A percentile compares a stretch with the other conserved stretches of the same genome.
phyloP scores from a whole-genome alignment of 1,140 invertebrate genomes.

The Pogonomyrmex californicus region DNA sequence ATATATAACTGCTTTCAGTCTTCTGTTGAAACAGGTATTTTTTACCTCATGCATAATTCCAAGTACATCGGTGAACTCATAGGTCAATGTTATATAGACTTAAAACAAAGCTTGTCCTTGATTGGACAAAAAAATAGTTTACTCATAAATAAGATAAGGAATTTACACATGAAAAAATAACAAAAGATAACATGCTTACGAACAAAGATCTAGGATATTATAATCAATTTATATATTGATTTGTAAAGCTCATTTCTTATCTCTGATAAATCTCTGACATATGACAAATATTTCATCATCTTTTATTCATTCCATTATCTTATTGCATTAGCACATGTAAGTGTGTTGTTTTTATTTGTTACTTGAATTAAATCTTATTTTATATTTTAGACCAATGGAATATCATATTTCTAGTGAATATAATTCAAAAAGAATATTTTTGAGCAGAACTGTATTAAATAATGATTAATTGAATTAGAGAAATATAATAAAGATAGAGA shows the following conservation, averaged over 20 bases:
- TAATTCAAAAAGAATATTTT: not conserved
- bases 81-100: not conserved
- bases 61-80: not conserved
- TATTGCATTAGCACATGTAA: not conserved
- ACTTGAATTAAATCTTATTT: not conserved
- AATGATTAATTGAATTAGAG: not conserved
- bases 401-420: not conserved
- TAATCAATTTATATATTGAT: constrained; percentile 2
- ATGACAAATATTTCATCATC: not conserved
- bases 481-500: not conserved
- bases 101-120: not conserved
- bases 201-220: not conserved
- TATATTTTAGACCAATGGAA: not conserved
- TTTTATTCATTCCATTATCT: not conserved
- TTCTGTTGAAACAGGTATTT: not conserved
- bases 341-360: not conserved
- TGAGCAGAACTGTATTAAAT: not conserved
- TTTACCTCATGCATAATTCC: not conserved
- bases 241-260: not conserved
- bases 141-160: not conserved
- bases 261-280: not conserved
- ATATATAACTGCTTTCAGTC: not conserved
- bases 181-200: not conserved
- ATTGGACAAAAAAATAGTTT: not conserved
- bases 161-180: not conserved